Base-by-base conservation (phyloP, 2,113 vertebrate species). In the Xiphophorus couchianus region DNA sequence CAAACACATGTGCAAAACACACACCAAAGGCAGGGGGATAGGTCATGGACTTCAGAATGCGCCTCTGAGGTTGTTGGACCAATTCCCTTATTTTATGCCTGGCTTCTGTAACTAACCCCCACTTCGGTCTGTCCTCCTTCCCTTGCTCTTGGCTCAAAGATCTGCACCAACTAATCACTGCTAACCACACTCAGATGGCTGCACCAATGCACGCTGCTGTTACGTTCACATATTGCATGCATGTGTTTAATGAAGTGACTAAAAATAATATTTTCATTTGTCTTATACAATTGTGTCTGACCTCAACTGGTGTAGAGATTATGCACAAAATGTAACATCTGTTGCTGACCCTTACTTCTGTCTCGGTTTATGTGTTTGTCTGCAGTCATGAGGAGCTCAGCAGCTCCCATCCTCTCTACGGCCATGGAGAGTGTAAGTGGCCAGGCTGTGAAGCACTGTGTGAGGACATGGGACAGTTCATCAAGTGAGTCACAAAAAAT, bases 351-450 rank as follows among this genome's bases (percentile, higher is more conserved):
- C 31, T 69, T 12, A 22, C 17, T 64, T 25, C 28, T 33, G 74
- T 33, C 30, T 15, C 8, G 66, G 17, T 73, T 29, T 76, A 3
- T 76, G 25, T 69, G 4, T 78, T 28, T 77, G 25, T 88, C 93
- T 92, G 91, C 84, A 93, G 93, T 84, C 97, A 98, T 0, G 98
- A 99, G 94, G 96, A 99, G 91, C 95, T 95, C 75, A 94, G 96
- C 0, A 91, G 96, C 85, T 96, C 97, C 77, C 98, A 99, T 92
- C 97, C 96, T 29, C 96, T 99, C 44, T 99, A 97, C 0, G 98
- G 98, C 88, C 98, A 99, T 11, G 98, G 98, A 80, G 98, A 99
- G 92, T 99, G 98, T 90, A 99, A 98, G 90, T 99, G 98, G 98
- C 98, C 98, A 0, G 98, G 98, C 91, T 99, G 98, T 84, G 98